Conservation (phyloP, 2,888 invertebrate species). For the Aleiodes testaceus region DNA sequence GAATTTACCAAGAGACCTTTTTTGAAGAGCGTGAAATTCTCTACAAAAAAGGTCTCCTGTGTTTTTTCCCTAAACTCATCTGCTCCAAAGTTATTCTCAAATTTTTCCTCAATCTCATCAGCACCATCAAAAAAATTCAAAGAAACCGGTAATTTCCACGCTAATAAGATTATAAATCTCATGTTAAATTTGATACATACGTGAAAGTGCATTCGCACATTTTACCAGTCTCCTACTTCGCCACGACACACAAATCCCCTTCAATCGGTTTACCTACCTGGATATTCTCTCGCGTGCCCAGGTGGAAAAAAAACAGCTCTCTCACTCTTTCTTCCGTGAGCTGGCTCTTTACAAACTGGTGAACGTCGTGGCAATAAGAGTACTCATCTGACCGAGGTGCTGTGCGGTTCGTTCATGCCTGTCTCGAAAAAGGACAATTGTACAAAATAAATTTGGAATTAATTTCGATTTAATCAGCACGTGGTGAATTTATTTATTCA, state of each 20-base stretch:
- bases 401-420: slow-evolving; percentile 47
- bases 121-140: no score
- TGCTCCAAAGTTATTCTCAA: no score
- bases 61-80: no score
- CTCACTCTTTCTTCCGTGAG: slow-evolving; percentile 42
- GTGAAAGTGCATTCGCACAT: slow-evolving; percentile 65
- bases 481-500: neutral
- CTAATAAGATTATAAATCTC: neutral
- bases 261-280: slow-evolving; percentile 45
- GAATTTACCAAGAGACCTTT: no score
- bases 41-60: no score
- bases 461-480: neutral
- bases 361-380: slow-evolving; percentile 50
- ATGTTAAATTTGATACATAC: slow-evolving; percentile 49
- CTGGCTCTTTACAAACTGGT: slow-evolving; percentile 25
- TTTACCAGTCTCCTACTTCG: slow-evolving; percentile 28
- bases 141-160: neutral
- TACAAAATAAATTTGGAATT: slow-evolving; percentile 2
- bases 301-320: slow-evolving; percentile 57
- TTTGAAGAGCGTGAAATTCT: no score
- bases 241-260: slow-evolving; percentile 51
- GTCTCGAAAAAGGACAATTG: neutral
- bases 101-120: no score
- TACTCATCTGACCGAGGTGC: slow-evolving; percentile 53
- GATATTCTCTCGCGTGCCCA: slow-evolving; percentile 47